Percentiles rank a stretch among this genome's conserved stretches.
phyloP scores from a whole-genome alignment of 2,113 vertebrate genomes.

The Stigmatopora nigra region DNA sequence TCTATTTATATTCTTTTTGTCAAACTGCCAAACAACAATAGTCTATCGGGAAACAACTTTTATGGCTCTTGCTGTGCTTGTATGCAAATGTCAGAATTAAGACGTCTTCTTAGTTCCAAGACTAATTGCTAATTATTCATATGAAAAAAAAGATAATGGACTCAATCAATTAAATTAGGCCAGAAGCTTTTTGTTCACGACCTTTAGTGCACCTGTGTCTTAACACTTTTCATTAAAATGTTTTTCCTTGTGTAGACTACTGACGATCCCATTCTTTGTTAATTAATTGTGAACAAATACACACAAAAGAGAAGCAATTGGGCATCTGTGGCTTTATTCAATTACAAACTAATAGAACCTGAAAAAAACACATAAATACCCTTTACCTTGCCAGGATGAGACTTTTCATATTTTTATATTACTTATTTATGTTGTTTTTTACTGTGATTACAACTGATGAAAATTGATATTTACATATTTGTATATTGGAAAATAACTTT shows the following conservation, averaged over 20 bases:
- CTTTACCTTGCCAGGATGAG: too few relatives aligned
- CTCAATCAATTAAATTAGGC: too few relatives aligned
- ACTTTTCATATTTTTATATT: too few relatives aligned
- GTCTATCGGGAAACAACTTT: not conserved
- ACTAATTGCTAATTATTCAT: not conserved
- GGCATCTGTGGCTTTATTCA: not conserved
- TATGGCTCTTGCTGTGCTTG: not conserved
- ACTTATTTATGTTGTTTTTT: too few relatives aligned
- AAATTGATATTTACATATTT: too few relatives aligned
- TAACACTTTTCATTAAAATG: not conserved
- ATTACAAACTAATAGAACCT: not conserved
- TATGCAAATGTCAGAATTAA: not conserved
- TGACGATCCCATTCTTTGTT: too few relatives aligned
- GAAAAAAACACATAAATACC: not conserved
- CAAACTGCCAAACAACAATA: not conserved
- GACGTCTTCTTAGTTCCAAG: not conserved
- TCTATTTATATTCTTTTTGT: slow-evolving; percentile 6
- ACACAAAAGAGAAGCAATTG: not conserved
- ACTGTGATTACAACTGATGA: not conserved
- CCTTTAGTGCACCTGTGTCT: not conserved
- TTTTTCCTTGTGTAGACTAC: not conserved
- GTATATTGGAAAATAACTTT: too few relatives aligned
- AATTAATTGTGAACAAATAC: too few relatives aligned
- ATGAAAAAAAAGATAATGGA: too few relatives aligned
- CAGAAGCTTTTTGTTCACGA: too few relatives aligned